phyloP scores from a whole-genome alignment of 2,797 vertebrate species.

The Chiloscyllium punctatum region DNA sequence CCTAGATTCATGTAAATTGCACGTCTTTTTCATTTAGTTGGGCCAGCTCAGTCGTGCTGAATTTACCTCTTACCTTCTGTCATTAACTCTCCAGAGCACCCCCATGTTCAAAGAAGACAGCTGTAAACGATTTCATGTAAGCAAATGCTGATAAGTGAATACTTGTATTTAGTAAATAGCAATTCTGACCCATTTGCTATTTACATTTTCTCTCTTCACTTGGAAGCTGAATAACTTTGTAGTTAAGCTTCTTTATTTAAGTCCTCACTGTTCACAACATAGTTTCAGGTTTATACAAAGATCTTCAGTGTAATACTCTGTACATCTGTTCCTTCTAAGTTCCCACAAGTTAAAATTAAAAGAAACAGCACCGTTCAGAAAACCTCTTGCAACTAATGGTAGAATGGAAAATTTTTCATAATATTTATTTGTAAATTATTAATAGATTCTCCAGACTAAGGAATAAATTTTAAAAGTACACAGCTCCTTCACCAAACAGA shows the following conservation, averaged over 20 bases:
- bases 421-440: slow-evolving; percentile 1
- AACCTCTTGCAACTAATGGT: too few relatives aligned
- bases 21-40: not conserved
- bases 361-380: not conserved
- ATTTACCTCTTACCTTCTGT: not conserved
- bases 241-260: not conserved
- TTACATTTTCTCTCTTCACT: slow-evolving; percentile 2
- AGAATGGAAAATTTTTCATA: slow-evolving; percentile 2
- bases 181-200: slow-evolving; percentile 21
- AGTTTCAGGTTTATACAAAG: not conserved
- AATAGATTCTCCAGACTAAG: not conserved
- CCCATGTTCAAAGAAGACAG: not conserved
- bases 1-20: not conserved
- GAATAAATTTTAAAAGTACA: slow-evolving; percentile 6
- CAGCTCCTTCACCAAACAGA: not conserved
- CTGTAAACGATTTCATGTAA: not conserved
- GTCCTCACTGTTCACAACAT: not conserved
- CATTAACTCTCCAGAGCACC: not conserved
- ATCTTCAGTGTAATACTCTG: not conserved
- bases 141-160: not conserved
- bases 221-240: slow-evolving; percentile 8
- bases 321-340: not conserved
- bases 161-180: slow-evolving; percentile 28
- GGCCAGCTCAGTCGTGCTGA: not conserved
- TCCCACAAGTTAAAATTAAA: not conserved